Percentiles rank a stretch among this genome's conserved stretches.
These are phyloP conservation scores for Rhodophaea formosa DNA, from an alignment of 2,888 invertebrate species.

Conservation along the genomic window DNA sequence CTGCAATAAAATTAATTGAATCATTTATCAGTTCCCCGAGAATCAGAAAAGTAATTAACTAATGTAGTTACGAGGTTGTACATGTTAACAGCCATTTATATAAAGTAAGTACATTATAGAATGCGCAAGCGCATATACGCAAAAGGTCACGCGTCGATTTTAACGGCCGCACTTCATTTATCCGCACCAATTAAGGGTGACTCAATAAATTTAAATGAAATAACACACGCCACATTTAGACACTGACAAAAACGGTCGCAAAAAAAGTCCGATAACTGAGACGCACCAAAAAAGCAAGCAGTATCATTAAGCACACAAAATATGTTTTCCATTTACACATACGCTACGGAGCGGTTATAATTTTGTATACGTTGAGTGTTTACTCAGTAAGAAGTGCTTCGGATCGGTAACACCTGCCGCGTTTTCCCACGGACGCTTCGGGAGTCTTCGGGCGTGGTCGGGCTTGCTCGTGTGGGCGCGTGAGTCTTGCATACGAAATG, in stretches of 20 bases:
- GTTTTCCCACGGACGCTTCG: slow-evolving; percentile 76
- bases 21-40: slow-evolving; percentile 10
- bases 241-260: slow-evolving; percentile 57
- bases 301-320: slow-evolving; percentile 81
- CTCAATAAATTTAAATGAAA: slow-evolving; percentile 66
- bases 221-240: slow-evolving; percentile 51
- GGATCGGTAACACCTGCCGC: slow-evolving; percentile 78
- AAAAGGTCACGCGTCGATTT: slow-evolving; percentile 56
- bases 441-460: slow-evolving; percentile 57
- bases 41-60: slow-evolving; percentile 10
- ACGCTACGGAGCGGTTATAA: slow-evolving; percentile 78
- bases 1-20: slow-evolving; percentile 6
- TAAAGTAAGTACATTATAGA: slow-evolving; percentile 30
- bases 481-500: slow-evolving; percentile 49
- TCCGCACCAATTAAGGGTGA: slow-evolving; percentile 66
- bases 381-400: slow-evolving; percentile 79
- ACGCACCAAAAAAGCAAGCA: slow-evolving; percentile 74
- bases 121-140: slow-evolving; percentile 27
- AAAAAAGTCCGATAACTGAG: slow-evolving; percentile 68
- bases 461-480: slow-evolving; percentile 50
- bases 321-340: slow-evolving; percentile 80
- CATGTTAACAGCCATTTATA: slow-evolving; percentile 32
- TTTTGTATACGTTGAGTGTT: slow-evolving; percentile 80
- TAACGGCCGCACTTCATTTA: slow-evolving; percentile 53
- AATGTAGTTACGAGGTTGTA: slow-evolving; percentile 5